A percentile compares a stretch with the other conserved stretches of the same genome.
Conservation (phyloP, 2,797 vertebrate species). For the Apogon hyalosoma region DNA sequence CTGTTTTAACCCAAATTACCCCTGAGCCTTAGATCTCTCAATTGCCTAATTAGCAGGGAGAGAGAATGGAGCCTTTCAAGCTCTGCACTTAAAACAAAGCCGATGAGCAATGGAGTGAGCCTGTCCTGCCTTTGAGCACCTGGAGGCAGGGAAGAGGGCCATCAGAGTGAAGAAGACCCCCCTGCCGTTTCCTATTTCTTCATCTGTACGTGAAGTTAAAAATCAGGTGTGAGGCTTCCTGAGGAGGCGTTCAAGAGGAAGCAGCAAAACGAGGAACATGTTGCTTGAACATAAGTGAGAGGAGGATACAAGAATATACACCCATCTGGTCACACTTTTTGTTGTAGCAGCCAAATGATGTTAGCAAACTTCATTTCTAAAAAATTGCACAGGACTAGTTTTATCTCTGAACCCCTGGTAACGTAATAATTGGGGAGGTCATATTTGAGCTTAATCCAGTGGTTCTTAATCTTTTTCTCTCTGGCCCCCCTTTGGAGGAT, state of each 20-base stretch:
- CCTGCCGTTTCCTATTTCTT: conserved; percentile 19
- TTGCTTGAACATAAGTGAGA: neutral
- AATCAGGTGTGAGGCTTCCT: conserved; percentile 20
- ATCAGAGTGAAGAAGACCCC: conserved; percentile 13
- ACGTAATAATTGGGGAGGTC: too few species aligned
- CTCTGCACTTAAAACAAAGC: conserved; percentile 69
- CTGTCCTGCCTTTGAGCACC: conserved; percentile 63
- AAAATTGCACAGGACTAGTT: too few species aligned
- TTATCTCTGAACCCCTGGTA: too few species aligned
- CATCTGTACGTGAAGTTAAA: conserved; percentile 17
- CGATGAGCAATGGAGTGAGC: conserved; percentile 40
- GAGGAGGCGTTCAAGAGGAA: conserved; percentile 5
- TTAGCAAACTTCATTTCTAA: too few species aligned
- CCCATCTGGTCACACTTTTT: too few species aligned
- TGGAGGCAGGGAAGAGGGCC: conserved; percentile 47
- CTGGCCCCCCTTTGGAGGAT: too few species aligned
- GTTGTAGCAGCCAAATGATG: too few species aligned
- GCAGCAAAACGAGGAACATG: conserved; percentile 6
- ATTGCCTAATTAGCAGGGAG: conserved; percentile 75
- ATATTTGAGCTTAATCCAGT: too few species aligned
- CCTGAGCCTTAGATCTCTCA: conserved; percentile 77
- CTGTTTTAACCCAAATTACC: conserved; percentile 81
- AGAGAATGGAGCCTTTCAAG: conserved; percentile 76
- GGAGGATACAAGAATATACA: neutral
- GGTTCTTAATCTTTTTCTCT: too few species aligned